phyloP scores from a whole-genome alignment of 53 echinoderm and acorn worm species.

The Arbacia lixula region DNA sequence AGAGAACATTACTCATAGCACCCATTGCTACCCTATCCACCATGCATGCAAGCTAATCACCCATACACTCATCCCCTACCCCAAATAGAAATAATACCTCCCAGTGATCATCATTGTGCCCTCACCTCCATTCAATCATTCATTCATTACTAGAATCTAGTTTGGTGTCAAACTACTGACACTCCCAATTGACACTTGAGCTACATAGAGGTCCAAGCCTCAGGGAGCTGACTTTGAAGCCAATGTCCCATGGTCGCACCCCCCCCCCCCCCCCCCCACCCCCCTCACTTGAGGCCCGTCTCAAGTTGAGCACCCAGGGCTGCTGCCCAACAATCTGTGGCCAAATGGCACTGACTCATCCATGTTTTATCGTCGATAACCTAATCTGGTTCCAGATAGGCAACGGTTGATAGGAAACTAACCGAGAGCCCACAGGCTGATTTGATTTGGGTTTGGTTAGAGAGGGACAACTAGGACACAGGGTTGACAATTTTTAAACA shows the following conservation, averaged over 20 bases:
- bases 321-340: slow-evolving; percentile 23
- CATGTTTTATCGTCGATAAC: slow-evolving; percentile 39
- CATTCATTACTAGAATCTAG: too few relatives aligned
- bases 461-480: too few relatives aligned
- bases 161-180: slow-evolving; percentile 1
- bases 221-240: slow-evolving; percentile 32
- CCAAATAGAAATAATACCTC: too few relatives aligned
- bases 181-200: slow-evolving; percentile 25
- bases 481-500: too few relatives aligned
- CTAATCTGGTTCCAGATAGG: slow-evolving; percentile 27
- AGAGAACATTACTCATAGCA: too few relatives aligned
- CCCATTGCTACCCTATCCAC: too few relatives aligned
- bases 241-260: slow-evolving; percentile 18
- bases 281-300: slow-evolving; percentile 20
- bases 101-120: neutral
- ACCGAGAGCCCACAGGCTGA: slow-evolving; percentile 33
- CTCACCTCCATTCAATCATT: slow-evolving; percentile 9
- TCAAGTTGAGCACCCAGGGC: slow-evolving; percentile 5
- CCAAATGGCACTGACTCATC: slow-evolving; percentile 53
- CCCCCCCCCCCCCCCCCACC: neutral
- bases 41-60: too few relatives aligned
- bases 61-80: too few relatives aligned
- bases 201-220: slow-evolving; percentile 26
- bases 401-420: too few relatives aligned
- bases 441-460: slow-evolving; percentile 21